Evolutionary conservation across 2,113 vertebrate species (phyloP), one percentile per base, ranked within the genome.

Genomic region (Platichthys stellatus): DNA sequence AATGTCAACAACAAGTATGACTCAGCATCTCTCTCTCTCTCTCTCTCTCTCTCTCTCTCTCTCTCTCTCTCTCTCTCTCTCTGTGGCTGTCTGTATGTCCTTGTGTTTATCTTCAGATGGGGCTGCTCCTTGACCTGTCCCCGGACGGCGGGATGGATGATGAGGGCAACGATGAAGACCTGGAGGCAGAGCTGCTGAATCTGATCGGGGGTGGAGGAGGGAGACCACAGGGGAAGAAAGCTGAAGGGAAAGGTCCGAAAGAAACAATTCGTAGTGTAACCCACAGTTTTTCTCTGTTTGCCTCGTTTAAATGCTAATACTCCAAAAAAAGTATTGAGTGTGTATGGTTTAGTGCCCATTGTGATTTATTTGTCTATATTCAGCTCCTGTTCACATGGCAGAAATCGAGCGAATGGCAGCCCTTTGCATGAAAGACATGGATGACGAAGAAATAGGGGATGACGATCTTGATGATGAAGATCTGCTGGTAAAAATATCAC

Each of bases 321-420:
- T 63, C 23, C 7, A 2, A 38, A 31, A n/a, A 60, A 8, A 20
- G 1, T n/a, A 15, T 40, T 6, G 40, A 4, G 4, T 2, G 1
- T 23, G 0, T 13, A 31, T 31, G 11, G 24, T 2, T 51, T 18
- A 15, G 1, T 43, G 15, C 14, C 24, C 45, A 14, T 35, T 70
- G 5, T 70, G n/a, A 18, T 78, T 6, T 35, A 2, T 63, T 53
- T 79, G 18, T 81, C 17, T 8, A 1, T 66, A 35, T 76, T 17
- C 40, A 97, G 97, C 92, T 69, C 95, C 96, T 2, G 89, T 97
- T 70, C 90, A 95, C 4, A 96, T 98, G 96, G 95, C 93, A 51
- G 93, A 96, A 21, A 97, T 98, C 13, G 96, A 97, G 80, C 92
- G 87, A 47, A 98, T 97, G 97, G 96, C 97, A 0, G 95, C 94